phyloP scores from a whole-genome alignment of 2,888 invertebrate species.

The Platycheirus rosarum region DNA sequence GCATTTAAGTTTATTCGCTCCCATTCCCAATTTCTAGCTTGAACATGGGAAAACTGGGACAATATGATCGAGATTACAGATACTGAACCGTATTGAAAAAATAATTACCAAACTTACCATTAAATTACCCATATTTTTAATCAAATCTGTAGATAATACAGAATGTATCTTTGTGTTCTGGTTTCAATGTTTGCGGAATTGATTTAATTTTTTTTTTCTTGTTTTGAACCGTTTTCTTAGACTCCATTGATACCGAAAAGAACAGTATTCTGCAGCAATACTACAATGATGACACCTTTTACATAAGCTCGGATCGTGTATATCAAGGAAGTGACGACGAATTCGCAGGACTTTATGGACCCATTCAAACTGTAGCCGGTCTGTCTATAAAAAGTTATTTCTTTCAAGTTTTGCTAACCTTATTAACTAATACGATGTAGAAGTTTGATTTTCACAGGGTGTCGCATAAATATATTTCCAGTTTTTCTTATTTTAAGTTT shows the following conservation, averaged over 20 bases:
- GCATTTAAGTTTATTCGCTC: constrained; percentile 40
- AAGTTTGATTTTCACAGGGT: constrained; percentile 10
- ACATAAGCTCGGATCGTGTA: constrained; percentile 81
- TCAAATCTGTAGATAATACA: background rate
- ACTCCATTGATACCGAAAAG: constrained; percentile 80
- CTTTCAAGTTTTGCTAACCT: background rate
- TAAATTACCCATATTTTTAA: constrained; percentile 45
- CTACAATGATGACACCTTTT: constrained; percentile 81
- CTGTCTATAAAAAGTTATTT: constrained; percentile 74
- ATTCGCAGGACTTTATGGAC: constrained; percentile 82
- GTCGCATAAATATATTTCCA: constrained; percentile 2
- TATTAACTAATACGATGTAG: too few species aligned
- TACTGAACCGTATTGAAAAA: constrained; percentile 53
- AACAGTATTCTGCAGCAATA: constrained; percentile 81
- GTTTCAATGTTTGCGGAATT: too few species aligned
- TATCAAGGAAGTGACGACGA: constrained; percentile 82
- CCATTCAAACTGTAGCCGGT: constrained; percentile 82
- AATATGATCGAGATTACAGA: constrained; percentile 58
- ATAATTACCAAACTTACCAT: constrained; percentile 60
- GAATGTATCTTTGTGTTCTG: background rate
- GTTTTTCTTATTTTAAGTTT: too few species aligned
- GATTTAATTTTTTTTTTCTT: too few species aligned
- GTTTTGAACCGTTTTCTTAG: constrained; percentile 74
- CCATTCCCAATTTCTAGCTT: constrained; percentile 15
- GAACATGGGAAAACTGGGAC: constrained; percentile 55